phyloP scores from a whole-genome alignment of 2,888 invertebrate species.

The Germaria angustata region DNA sequence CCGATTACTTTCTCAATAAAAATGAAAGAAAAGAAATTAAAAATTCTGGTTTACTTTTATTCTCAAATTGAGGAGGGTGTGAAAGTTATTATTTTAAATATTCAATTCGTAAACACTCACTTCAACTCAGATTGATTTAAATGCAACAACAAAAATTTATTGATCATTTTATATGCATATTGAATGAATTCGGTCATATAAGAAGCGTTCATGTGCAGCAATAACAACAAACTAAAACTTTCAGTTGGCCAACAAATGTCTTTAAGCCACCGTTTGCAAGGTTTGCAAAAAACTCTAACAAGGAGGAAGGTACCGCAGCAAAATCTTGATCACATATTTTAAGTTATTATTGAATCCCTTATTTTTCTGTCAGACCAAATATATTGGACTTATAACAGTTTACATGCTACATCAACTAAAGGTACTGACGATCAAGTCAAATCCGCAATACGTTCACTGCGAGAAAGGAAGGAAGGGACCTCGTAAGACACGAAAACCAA shows the following conservation, averaged over 20 bases:
- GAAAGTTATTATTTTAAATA: not conserved
- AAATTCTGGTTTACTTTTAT: not conserved
- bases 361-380: no score
- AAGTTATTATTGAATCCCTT: no score
- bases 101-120: slow-evolving; percentile 4
- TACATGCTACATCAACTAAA: no score
- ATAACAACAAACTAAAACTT: slow-evolving; percentile 70
- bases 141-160: not conserved
- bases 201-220: slow-evolving; percentile 55
- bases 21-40: no score
- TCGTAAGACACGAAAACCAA: no score
- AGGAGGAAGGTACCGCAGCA: not conserved
- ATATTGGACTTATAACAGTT: no score
- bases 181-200: not conserved
- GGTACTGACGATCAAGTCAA: no score
- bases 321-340: no score
- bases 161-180: not conserved
- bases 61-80: not conserved
- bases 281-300: not conserved
- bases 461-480: no score
- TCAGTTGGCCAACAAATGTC: slow-evolving; percentile 70
- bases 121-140: not conserved
- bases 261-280: slow-evolving; percentile 56
- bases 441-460: no score
- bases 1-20: slow-evolving; percentile 4